These are phyloP conservation scores for Nephila pilipes DNA, from an alignment of 1,140 invertebrate genomes.

Conservation along the genomic window DNA sequence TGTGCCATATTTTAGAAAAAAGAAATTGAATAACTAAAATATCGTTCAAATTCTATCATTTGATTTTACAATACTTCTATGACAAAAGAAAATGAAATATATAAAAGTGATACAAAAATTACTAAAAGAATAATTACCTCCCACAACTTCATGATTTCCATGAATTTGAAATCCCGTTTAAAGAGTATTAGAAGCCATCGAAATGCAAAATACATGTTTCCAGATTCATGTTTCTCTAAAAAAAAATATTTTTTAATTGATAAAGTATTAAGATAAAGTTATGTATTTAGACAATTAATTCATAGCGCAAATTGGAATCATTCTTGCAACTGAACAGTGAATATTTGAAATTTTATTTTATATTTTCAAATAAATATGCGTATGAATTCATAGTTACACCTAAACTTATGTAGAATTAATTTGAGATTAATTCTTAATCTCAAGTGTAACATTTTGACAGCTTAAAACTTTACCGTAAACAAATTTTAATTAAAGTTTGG, in stretches of 20 bases:
- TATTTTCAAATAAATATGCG: too few species aligned
- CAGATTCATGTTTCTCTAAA: slow-evolving; percentile 93
- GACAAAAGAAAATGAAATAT: background rate
- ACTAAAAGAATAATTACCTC: slow-evolving; percentile 81
- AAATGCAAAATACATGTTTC: slow-evolving; percentile 99
- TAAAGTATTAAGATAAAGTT: background rate
- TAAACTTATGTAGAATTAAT: too few species aligned
- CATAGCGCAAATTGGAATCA: too few species aligned
- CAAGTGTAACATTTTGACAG: too few species aligned
- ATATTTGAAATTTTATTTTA: too few species aligned
- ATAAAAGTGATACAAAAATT: background rate
- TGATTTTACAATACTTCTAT: background rate
- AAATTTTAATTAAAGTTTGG: too few species aligned
- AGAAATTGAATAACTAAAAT: background rate
- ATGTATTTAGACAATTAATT: too few species aligned
- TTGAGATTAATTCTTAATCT: too few species aligned
- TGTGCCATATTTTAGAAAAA: background rate
- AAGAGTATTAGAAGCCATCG: slow-evolving; percentile 87
- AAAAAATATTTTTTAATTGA: too few species aligned
- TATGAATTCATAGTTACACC: too few species aligned
- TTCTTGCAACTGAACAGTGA: too few species aligned
- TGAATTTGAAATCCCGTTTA: slow-evolving; percentile 85
- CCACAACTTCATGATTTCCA: slow-evolving; percentile 84
- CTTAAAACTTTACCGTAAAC: too few species aligned
- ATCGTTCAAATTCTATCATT: background rate